phyloP scores from a whole-genome alignment of 1,140 invertebrate species.

The Andricus grossulariae region DNA sequence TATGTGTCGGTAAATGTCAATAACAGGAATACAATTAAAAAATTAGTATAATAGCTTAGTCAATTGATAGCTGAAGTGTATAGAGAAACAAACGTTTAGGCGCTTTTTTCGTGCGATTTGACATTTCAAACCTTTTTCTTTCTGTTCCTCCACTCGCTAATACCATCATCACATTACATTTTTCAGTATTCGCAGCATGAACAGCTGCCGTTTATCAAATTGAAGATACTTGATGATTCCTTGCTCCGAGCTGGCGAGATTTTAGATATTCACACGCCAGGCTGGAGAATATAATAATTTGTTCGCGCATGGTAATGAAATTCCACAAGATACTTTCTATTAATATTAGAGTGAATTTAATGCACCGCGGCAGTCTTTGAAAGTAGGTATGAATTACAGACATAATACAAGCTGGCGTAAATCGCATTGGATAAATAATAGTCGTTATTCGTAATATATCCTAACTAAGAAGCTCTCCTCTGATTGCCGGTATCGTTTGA shows the following conservation, averaged over 20 bases:
- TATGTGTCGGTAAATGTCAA: too few species aligned
- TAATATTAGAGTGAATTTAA: constrained; percentile 28
- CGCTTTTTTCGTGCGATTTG: too few species aligned
- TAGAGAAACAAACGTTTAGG: too few species aligned
- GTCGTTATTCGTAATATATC: constrained; percentile 31
- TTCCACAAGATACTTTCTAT: constrained; percentile 28
- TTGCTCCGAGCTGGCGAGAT: background rate
- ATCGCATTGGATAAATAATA: constrained; percentile 29
- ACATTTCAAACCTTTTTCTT: too few species aligned
- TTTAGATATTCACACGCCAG: constrained; percentile 22
- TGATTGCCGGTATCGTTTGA: constrained; percentile 24
- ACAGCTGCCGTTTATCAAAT: background rate
- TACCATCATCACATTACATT: background rate
- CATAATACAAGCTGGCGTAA: constrained; percentile 18
- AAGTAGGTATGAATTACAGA: constrained; percentile 31
- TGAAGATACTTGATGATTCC: constrained; percentile 2
- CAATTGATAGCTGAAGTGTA: too few species aligned
- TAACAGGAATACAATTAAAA: too few species aligned
- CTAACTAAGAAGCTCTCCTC: constrained; percentile 28
- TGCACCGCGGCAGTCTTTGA: constrained; percentile 28
- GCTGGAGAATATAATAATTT: constrained; percentile 15
- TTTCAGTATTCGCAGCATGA: constrained; percentile 6
- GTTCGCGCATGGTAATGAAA: constrained; percentile 15
- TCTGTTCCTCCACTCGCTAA: background rate
- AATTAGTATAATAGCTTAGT: too few species aligned